Base-by-base conservation (phyloP, 2,888 invertebrate species). In the Orthonevra nobilis region DNA sequence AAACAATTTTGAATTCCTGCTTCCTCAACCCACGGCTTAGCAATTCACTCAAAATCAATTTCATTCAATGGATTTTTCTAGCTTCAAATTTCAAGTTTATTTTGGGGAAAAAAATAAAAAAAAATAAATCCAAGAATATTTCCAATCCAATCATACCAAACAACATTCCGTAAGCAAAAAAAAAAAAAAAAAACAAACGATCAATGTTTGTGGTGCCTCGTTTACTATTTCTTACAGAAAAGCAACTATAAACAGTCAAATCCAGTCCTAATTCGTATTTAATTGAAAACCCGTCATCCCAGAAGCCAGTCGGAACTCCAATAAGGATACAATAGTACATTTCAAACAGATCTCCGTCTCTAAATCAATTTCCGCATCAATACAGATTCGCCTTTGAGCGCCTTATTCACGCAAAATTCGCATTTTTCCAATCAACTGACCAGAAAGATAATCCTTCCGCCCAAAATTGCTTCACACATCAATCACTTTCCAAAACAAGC, bases 361-460 rank as follows among this genome's bases (percentile, higher is more conserved):
- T 48, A 54, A 75, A 69, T 74, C 48, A 56, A 63, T 75, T 75
- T 75, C 61, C 61, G 61, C 69, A 42, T 14, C 60, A 74, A 32
- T 68, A 36, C 36, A 44, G 48, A 60, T 54, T 19, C 38, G 60
- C 74, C 74, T 69, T 75, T 75, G 69, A 69, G 74, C n/a, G n/a
- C 61, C 68, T 46, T 19, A 54, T 69, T 75, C 61, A 69, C 54
- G 34, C 46, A 75, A 61, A 75, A 69, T 66, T 73, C 58, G 58
- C 58, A 66, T 58, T 61, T 74, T 69, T 69, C 44, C 74, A 69
- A 69, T 61, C 69, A 69, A 54, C 60, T 48, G 48, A 36, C 61
- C 56, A 58, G 38, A 63, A 68, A 58, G 46, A 40, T 15, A 28
- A 66, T 73, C 50, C 66, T 40, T 56, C 9, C 26, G 10, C 32